Evolutionary conservation across 2,797 vertebrate species (phyloP).

Genomic region (Siniperca obscura): DNA sequence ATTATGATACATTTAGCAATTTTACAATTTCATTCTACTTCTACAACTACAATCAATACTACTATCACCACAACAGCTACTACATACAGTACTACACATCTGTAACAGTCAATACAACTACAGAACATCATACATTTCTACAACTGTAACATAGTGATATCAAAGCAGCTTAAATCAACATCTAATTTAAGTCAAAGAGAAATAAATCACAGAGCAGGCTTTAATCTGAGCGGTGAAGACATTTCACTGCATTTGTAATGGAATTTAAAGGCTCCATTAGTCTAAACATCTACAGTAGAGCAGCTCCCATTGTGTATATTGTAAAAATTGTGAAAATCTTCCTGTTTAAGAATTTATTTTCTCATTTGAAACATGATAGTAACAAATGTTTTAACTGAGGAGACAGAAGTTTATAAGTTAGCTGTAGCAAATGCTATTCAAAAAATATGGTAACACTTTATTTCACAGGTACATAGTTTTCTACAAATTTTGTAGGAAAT

Average conservation of each 20-base stretch:
- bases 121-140: slow-evolving; percentile 42
- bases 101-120: slow-evolving; percentile 45
- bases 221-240: slow-evolving; percentile 55
- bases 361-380: not conserved
- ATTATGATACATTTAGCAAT: not conserved
- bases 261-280: slow-evolving; percentile 34
- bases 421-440: not conserved
- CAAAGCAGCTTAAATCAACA: slow-evolving; percentile 16
- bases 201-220: slow-evolving; percentile 44
- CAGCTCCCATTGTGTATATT: slow-evolving; percentile 1
- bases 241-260: slow-evolving; percentile 24
- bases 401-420: not conserved
- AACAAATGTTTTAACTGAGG: slow-evolving; percentile 8
- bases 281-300: slow-evolving; percentile 14
- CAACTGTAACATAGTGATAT: slow-evolving; percentile 15
- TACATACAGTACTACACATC: slow-evolving; percentile 51
- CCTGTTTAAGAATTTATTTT: not conserved
- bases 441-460: slow-evolving; percentile 18
- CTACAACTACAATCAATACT: slow-evolving; percentile 66
- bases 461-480: slow-evolving; percentile 33
- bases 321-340: not conserved
- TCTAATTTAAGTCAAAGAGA: slow-evolving; percentile 5
- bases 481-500: not conserved
- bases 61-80: slow-evolving; percentile 68
- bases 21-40: slow-evolving; percentile 34